Evolutionary conservation across 2,113 vertebrate genomes (phyloP).

Genomic region (Gallinago jamesoni): DNA sequence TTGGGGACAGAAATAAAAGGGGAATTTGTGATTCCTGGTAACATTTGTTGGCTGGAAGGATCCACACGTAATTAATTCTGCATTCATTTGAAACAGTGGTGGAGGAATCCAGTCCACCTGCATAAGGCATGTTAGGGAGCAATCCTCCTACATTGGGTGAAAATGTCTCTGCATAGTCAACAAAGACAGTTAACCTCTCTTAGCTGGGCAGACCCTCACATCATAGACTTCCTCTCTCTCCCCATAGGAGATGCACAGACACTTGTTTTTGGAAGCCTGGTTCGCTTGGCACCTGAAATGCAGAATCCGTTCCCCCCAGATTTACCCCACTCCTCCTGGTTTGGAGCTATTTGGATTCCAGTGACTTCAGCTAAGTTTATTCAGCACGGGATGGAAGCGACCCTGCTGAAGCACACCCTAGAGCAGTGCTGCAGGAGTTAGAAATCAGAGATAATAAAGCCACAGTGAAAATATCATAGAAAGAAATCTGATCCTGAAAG

Average conservation of each 20-base stretch:
- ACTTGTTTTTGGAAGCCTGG: background rate
- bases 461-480: background rate
- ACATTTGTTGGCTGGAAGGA: background rate
- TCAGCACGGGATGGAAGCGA: background rate
- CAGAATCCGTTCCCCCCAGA: background rate
- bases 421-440: background rate
- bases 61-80: background rate
- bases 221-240: accelerated
- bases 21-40: background rate
- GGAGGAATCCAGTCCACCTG: background rate
- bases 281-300: background rate
- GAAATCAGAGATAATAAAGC: background rate
- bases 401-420: background rate
- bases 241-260: background rate
- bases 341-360: background rate
- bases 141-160: background rate
- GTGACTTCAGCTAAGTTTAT: background rate
- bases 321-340: background rate
- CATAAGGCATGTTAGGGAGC: background rate
- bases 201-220: background rate
- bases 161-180: background rate
- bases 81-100: background rate
- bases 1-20: background rate
- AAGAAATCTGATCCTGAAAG: background rate
- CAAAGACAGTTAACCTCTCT: background rate